phyloP scores from a whole-genome alignment of 2,113 vertebrate species.

The Sceloporus undulatus region DNA sequence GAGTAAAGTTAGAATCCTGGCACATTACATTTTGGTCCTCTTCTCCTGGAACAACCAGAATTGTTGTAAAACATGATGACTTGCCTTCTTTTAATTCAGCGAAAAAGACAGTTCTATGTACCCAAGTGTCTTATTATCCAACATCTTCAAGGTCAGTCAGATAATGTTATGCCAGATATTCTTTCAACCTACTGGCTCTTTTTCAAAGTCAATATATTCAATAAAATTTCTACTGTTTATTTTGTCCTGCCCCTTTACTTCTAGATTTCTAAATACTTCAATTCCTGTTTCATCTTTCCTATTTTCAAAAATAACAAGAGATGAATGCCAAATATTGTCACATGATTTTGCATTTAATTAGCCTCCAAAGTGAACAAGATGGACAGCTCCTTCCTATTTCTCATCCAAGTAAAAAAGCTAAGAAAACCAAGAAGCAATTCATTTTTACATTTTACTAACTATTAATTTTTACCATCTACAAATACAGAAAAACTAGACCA shows the following conservation, averaged over 20 bases:
- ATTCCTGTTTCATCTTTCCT: constrained; percentile 30
- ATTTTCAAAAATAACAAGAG: constrained; percentile 54
- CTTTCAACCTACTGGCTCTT: constrained; percentile 42
- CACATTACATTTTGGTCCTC: neutral
- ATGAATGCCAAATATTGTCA: constrained; percentile 16
- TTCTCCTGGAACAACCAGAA: neutral
- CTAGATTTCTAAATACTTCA: constrained; percentile 44
- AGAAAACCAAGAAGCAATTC: neutral
- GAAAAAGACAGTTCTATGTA: constrained; percentile 5
- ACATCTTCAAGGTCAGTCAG: neutral
- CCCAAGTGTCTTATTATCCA: neutral
- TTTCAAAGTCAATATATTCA: constrained; percentile 53
- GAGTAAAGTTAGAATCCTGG: no score
- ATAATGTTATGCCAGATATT: constrained; percentile 1
- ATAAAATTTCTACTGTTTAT: constrained; percentile 51
- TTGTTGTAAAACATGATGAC: neutral
- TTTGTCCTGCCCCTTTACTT: constrained; percentile 33
- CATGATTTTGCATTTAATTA: constrained; percentile 49
- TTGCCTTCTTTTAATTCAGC: constrained; percentile 9
- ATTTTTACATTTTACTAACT: neutral
- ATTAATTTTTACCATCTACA: neutral
- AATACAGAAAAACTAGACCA: neutral
- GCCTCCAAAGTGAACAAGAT: neutral
- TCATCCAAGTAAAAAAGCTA: constrained; percentile 10
- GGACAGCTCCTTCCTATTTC: constrained; percentile 31